phyloP scores from a whole-genome alignment of 37 sponge, comb jelly and placozoan species.

The Halichondria panicea region DNA sequence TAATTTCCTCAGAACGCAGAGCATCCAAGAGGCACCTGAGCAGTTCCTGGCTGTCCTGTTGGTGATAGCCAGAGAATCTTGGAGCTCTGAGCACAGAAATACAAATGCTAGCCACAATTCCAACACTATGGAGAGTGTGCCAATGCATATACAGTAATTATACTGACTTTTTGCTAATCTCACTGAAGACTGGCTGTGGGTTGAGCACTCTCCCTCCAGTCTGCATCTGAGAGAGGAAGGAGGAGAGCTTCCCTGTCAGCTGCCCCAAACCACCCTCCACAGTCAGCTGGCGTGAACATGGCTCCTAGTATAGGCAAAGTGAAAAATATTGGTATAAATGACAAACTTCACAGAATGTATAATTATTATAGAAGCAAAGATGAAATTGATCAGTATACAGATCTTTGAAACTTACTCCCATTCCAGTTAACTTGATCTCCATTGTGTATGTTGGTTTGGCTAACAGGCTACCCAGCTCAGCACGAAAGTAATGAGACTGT shows the following conservation, averaged over 20 bases:
- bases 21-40: conserved; percentile 78
- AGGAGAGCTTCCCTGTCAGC: conserved; percentile 21
- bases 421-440: not conserved
- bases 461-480: conserved; percentile 1
- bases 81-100: conserved; percentile 41
- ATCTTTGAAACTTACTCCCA: conserved; percentile 5
- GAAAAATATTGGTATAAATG: too few relatives aligned
- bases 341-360: too few relatives aligned
- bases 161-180: conserved; percentile 55
- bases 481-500: conserved; percentile 41
- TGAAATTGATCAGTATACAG: too few relatives aligned
- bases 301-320: too few relatives aligned
- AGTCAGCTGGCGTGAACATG: not conserved
- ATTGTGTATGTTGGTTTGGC: not conserved
- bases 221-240: conserved; percentile 28
- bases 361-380: too few relatives aligned
- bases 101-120: not conserved
- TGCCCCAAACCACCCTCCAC: conserved; percentile 8
- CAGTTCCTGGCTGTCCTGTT: conserved; percentile 96
- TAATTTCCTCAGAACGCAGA: conserved; percentile 71
- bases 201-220: conserved; percentile 19
- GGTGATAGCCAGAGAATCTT: conserved; percentile 66
- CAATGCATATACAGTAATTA: not conserved
- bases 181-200: conserved; percentile 51
- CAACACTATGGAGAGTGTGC: too few relatives aligned